Evolutionary conservation across 2,888 invertebrate genomes (phyloP), one percentile per base, ranked within the genome.

Genomic region (Caenorhabditis virilis): DNA sequence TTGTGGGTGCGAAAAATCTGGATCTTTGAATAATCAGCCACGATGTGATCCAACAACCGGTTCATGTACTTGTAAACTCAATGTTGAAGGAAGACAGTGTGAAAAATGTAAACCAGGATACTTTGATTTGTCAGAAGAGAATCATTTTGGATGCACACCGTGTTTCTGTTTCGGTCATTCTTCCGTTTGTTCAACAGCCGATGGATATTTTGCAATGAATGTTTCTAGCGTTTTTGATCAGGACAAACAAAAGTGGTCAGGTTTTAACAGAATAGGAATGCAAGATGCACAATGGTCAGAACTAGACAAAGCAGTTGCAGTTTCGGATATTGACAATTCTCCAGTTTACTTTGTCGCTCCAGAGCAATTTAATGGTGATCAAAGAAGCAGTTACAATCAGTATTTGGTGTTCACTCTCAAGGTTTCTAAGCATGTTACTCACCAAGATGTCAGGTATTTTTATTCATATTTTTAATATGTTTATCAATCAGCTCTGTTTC

Each of bases 151-250:
- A 1, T 98, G 98, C 84, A 92, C 95, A 0, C 93, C 95, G 0
- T 98, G 98, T 85, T 98, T 98, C 88, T 99, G 98, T 84, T 97
- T 92, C 84, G 97, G 97, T 0, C 98, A 98, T 84, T 92, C 95
- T 0, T 93, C 95, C 0, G 89, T 92, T 75, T 98, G 98, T 83
- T 88, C 88, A 74, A 89, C 92, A 0, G 93, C 95, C 0, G 88
- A 88, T 0, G 92, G 92, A 30, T 94, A 92, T 85, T 91, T 91
- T 4, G 88, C 89, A 48, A 87, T 88, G 79, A 83, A 83, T 38
- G 87, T 91, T 36, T 90, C 91, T 78, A 92, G 93, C 1, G 89
- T 89, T 77, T 98, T 95, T 84, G 89, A 90, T 46, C 89, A 92
- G 56, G 78, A 71, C 54, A 77, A 74, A 23, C 74, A 78, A 46